Percentiles rank a stretch among this genome's conserved stretches.
Conservation (phyloP, 2,888 invertebrate genomes). For the Keiferia lycopersicella region DNA sequence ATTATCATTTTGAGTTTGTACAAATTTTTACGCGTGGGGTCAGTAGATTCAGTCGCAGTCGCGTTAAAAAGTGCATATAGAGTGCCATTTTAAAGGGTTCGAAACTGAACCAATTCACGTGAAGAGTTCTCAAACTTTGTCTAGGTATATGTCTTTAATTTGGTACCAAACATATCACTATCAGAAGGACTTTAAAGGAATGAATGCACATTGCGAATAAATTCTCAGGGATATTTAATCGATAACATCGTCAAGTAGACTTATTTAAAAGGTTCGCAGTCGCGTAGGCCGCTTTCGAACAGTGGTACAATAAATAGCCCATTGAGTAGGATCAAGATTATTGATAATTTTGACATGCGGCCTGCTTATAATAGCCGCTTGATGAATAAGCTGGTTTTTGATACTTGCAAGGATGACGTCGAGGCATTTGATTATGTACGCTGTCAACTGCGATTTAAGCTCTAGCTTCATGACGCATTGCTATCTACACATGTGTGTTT, state of each 20-base stretch:
- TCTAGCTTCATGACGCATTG: not conserved
- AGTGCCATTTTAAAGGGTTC: too few species aligned
- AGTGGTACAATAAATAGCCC: slow-evolving; percentile 62
- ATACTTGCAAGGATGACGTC: slow-evolving; percentile 12
- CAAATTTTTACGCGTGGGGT: too few species aligned
- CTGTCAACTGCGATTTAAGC: slow-evolving; percentile 5
- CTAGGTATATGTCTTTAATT: not conserved
- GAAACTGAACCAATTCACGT: too few species aligned
- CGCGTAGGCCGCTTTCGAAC: slow-evolving; percentile 58
- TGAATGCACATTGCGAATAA: slow-evolving; percentile 29
- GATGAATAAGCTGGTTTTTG: slow-evolving; percentile 29
- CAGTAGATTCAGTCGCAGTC: too few species aligned
- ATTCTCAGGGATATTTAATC: slow-evolving; percentile 47
- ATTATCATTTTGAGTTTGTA: too few species aligned
- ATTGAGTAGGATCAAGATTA: slow-evolving; percentile 52
- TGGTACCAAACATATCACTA: slow-evolving; percentile 9
- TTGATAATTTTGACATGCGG: slow-evolving; percentile 58
- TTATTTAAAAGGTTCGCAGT: slow-evolving; percentile 57
- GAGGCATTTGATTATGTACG: slow-evolving; percentile 10
- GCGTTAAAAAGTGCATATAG: too few species aligned
- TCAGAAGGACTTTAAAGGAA: not conserved
- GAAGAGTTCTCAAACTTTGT: too few species aligned
- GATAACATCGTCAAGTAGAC: slow-evolving; percentile 57
- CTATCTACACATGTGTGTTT: not conserved
- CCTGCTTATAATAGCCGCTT: slow-evolving; percentile 40